phyloP scores from a whole-genome alignment of 92 coral and sea anemone species.

The Umimayanthus kanabou region DNA sequence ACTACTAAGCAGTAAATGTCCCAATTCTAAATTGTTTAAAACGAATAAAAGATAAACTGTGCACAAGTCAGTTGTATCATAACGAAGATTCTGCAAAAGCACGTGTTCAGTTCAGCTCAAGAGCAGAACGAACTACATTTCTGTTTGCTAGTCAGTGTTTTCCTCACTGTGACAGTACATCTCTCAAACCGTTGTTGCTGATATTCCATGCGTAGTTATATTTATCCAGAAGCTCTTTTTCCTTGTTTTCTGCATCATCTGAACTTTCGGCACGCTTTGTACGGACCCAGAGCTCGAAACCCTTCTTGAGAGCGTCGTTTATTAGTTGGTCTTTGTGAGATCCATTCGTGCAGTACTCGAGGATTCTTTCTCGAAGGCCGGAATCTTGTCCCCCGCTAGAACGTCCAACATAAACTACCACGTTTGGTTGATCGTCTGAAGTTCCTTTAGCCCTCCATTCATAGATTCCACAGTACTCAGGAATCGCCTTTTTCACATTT shows the following conservation, averaged over 20 bases:
- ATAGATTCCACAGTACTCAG: conserved; percentile 59
- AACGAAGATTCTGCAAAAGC: too few species aligned
- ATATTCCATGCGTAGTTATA: conserved; percentile 2
- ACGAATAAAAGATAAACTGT: too few species aligned
- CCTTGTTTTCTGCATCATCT: conserved; percentile 10
- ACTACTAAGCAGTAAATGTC: too few species aligned
- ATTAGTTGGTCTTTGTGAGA: conserved; percentile 49
- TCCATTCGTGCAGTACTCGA: conserved; percentile 51
- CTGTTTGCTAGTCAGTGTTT: too few species aligned
- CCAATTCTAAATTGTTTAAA: too few species aligned
- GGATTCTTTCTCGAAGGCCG: conserved; percentile 51
- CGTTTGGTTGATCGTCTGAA: not conserved
- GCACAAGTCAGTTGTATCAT: too few species aligned
- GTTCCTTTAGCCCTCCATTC: conserved; percentile 61
- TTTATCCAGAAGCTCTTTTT: conserved; percentile 14
- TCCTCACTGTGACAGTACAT: too few species aligned
- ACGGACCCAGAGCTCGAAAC: conserved; percentile 67
- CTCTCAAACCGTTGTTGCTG: too few species aligned
- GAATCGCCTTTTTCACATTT: not conserved
- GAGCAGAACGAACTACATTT: too few species aligned
- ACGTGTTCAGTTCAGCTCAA: too few species aligned
- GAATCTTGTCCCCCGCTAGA: conserved; percentile 48
- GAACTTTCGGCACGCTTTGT: conserved; percentile 25
- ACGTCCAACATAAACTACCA: conserved; percentile 71
- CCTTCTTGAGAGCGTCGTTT: conserved; percentile 44